A percentile compares a stretch with the other conserved stretches of the same genome.
These are phyloP conservation scores for Pseudotriccus pelzelni DNA, from an alignment of 2,797 vertebrate genomes.

Conservation along the genomic window DNA sequence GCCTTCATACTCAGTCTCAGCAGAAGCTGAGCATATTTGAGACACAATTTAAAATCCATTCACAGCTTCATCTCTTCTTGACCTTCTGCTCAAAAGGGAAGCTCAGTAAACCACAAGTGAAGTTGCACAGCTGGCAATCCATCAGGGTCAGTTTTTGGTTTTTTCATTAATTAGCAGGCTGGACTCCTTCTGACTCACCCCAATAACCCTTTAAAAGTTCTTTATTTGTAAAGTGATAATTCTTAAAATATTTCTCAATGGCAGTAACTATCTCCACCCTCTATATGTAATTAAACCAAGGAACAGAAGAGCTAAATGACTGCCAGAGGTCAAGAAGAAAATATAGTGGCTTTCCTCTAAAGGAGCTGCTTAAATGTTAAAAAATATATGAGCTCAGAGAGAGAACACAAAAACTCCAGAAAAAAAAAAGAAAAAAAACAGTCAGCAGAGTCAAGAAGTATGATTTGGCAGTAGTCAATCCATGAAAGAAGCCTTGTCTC, in stretches of 20 bases:
- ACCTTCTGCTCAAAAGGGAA: background rate
- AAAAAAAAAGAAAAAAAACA: background rate
- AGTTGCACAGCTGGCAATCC: background rate
- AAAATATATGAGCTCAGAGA: background rate
- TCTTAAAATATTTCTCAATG: background rate
- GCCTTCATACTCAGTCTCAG: background rate
- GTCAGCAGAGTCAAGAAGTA: conserved; percentile 48
- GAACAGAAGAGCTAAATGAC: background rate
- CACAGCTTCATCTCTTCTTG: background rate
- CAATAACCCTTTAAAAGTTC: background rate
- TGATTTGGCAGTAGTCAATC: conserved; percentile 49
- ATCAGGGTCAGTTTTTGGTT: background rate
- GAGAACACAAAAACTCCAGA: background rate
- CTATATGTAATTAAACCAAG: background rate
- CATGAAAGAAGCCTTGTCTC: conserved; percentile 52
- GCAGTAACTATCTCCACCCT: background rate
- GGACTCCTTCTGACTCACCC: background rate
- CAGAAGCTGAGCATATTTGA: background rate
- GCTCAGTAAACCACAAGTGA: background rate
- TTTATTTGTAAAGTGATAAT: background rate
- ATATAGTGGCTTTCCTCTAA: background rate
- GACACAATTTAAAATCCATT: background rate
- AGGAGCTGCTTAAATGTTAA: background rate
- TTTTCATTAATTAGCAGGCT: background rate
- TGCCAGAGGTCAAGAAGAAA: background rate